These are phyloP conservation scores for Pituophis catenifer DNA, from an alignment of 2,113 vertebrate genomes.

Conservation along the genomic window DNA sequence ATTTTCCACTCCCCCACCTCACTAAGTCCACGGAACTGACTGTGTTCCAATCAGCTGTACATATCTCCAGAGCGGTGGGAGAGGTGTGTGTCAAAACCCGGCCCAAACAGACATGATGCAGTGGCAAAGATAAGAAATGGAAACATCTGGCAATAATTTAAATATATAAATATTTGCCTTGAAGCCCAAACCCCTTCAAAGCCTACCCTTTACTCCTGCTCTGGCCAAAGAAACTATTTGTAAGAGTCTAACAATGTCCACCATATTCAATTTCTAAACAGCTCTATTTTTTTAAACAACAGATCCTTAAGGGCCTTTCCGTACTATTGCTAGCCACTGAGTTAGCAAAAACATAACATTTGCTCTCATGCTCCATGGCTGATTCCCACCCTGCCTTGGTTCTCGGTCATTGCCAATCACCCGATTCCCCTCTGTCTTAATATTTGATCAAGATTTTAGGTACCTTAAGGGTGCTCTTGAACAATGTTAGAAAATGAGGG, in stretches of 20 bases:
- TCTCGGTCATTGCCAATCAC: background rate
- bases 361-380: background rate
- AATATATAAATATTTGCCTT: conserved; percentile 17
- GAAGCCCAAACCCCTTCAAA: background rate
- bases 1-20: background rate
- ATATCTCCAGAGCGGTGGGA: accelerated
- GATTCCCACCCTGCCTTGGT: background rate
- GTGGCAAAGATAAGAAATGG: conserved; percentile 14
- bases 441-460: background rate
- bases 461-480: background rate
- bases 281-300: background rate
- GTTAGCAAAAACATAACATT: background rate
- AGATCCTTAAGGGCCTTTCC: background rate
- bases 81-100: background rate
- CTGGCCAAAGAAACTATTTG: background rate
- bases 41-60: accelerated
- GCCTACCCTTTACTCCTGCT: background rate
- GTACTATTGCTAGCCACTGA: background rate
- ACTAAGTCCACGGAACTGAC: background rate
- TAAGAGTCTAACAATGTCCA: background rate
- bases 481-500: background rate
- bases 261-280: background rate
- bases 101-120: background rate
- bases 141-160: conserved; percentile 15
- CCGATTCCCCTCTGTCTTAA: background rate